Evolutionary conservation across 2,888 invertebrate species (phyloP).

Genomic region (Scaptomyza reducta): DNA sequence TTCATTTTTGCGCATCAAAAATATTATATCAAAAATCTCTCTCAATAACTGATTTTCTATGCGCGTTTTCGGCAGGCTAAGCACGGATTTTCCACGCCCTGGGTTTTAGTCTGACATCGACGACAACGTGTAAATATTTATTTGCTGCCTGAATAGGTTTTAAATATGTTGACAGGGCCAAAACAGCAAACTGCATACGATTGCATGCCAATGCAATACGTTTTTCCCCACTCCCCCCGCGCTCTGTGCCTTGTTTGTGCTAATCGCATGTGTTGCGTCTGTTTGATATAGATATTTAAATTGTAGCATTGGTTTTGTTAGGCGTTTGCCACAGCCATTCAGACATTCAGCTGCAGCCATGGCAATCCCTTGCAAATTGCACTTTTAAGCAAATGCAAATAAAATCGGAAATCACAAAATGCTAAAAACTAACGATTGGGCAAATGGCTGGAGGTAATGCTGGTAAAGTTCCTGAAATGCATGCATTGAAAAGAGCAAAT

Average conservation of each 20-base stretch:
- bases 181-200: constrained; percentile 27
- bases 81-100: constrained; percentile 68
- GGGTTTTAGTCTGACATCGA: constrained; percentile 20
- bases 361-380: constrained; percentile 30
- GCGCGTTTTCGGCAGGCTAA: constrained; percentile 60
- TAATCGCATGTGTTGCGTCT: constrained; percentile 43
- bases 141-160: constrained; percentile 74
- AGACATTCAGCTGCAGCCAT: neutral
- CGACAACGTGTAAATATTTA: constrained; percentile 70
- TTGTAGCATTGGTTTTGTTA: constrained; percentile 4
- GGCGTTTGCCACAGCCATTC: neutral
- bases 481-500: neutral
- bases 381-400: constrained; percentile 29
- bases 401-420: constrained; percentile 18
- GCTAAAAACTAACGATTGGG: constrained; percentile 1
- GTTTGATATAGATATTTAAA: constrained; percentile 24
- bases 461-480: neutral
- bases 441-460: neutral
- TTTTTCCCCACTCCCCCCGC: too few relatives aligned
- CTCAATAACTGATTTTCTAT: constrained; percentile 39
- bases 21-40: constrained; percentile 6
- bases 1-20: constrained; percentile 13
- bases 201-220: constrained; percentile 35
- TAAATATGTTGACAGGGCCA: constrained; percentile 65
- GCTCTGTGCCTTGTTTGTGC: too few relatives aligned